phyloP scores from a whole-genome alignment of 2,888 invertebrate genomes.

The Drosophila testacea region DNA sequence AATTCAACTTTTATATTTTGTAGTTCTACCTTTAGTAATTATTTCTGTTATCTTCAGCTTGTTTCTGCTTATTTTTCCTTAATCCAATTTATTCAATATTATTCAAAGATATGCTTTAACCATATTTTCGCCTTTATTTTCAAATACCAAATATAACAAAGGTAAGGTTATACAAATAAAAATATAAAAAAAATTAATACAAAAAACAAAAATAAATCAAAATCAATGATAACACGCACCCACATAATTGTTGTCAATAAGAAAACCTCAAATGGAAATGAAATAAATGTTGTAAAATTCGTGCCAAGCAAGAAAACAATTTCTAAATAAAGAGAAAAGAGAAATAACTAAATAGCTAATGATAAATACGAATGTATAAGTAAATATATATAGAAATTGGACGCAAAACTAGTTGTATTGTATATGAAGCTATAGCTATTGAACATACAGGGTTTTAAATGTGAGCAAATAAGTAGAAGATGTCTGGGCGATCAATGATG shows the following conservation, averaged over 20 bases:
- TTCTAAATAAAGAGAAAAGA: slow-evolving; percentile 14
- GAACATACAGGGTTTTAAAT: slow-evolving; percentile 81
- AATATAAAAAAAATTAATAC: slow-evolving; percentile 11
- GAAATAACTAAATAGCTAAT: slow-evolving; percentile 37
- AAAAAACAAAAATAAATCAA: slow-evolving; percentile 50
- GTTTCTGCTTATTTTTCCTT: slow-evolving; percentile 37
- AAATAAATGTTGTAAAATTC: slow-evolving; percentile 61
- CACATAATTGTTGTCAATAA: slow-evolving; percentile 63
- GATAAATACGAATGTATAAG: slow-evolving; percentile 26
- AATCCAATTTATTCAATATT: slow-evolving; percentile 32
- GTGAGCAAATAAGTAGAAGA: slow-evolving; percentile 72
- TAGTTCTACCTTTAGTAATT: slow-evolving; percentile 51
- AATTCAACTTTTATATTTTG: slow-evolving; percentile 35
- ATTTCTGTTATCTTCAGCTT: slow-evolving; percentile 43
- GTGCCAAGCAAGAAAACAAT: slow-evolving; percentile 53
- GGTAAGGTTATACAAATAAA: slow-evolving; percentile 24
- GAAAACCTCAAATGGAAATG: slow-evolving; percentile 45
- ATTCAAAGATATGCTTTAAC: slow-evolving; percentile 54
- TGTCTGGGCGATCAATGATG: slow-evolving; percentile 44
- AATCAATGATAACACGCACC: slow-evolving; percentile 66
- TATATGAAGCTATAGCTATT: slow-evolving; percentile 76
- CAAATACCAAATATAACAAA: slow-evolving; percentile 18
- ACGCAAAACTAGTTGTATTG: slow-evolving; percentile 54
- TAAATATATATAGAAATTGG: slow-evolving; percentile 23
- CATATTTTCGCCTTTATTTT: slow-evolving; percentile 52